Percentiles rank a stretch among this genome's conserved stretches.
These are phyloP conservation scores for Hipparchia semele DNA, from an alignment of 2,888 invertebrate genomes.

Conservation along the genomic window DNA sequence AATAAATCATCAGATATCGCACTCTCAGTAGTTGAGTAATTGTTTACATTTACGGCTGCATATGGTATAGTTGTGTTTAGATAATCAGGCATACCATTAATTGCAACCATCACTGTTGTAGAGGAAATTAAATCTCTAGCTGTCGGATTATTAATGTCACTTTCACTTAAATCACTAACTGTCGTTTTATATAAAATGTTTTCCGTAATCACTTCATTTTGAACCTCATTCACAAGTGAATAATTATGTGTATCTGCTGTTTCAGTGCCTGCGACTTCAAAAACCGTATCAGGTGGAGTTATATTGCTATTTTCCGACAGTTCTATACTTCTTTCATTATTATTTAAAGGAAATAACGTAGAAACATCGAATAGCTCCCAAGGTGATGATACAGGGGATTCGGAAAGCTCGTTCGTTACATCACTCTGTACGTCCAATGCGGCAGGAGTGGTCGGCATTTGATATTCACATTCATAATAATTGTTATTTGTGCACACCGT, in stretches of 20 bases:
- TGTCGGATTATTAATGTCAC: conserved; percentile 13
- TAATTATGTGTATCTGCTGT: not conserved
- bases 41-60: not conserved
- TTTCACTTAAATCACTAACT: conserved; percentile 24
- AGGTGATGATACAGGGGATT: conserved; percentile 12
- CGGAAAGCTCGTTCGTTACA: conserved; percentile 38
- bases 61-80: not conserved
- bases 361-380: conserved; percentile 28
- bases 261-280: conserved; percentile 1
- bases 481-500: conserved; percentile 64
- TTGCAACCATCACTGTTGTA: not conserved
- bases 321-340: conserved; percentile 18
- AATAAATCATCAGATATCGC: not conserved
- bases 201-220: not conserved
- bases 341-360: conserved; percentile 15
- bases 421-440: conserved; percentile 39
- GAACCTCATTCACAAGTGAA: conserved; percentile 6
- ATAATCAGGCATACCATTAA: not conserved
- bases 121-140: not conserved
- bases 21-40: not conserved
- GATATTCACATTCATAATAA: conserved; percentile 70
- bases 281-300: conserved; percentile 33
- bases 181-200: conserved; percentile 6
- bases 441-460: conserved; percentile 44
- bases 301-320: conserved; percentile 36